Base-by-base conservation (phyloP, 2,888 invertebrate species). In the Himalopsyche anomala region DNA sequence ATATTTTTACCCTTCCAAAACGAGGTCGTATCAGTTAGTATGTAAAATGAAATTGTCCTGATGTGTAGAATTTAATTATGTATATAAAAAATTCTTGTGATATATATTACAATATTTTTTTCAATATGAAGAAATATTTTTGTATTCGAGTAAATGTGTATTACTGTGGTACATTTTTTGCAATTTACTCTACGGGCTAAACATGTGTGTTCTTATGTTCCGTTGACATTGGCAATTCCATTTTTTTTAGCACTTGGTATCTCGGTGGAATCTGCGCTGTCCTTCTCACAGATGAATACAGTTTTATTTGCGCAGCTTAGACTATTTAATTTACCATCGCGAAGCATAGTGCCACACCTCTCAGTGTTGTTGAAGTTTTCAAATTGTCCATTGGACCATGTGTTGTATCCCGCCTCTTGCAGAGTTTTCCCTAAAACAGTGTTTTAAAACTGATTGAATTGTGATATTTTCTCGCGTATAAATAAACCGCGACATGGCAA, bases 311-410 rank as follows among this genome's bases (percentile, higher is more conserved):
- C 12, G 56, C 87, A 86, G 55, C 28, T n/a, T 5, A 82, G 9
- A 54, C 84, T 86, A 28, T 86, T 80, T 15, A 87, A 55, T 5
- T 54, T 56, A 3, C 85, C 86, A 42, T 82, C 42, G 36, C 85
- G 56, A 15, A 19, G 12, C 81, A 87, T 74, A 51, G 81, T 56
- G 9, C 87, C 86, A 81, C 87, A 87, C 51, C 84, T 69, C 56
- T 85, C 85, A 12, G 8, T 83, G 19, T 80, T 51, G 40, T 85
- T 51, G 6, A 15, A 8, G 38, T 84, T 86, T 45, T 87, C 87
- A 19, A 86, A 86, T 55, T 86, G 86, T 19, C 83, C 85, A 9
- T 54, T 36, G 3, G 19, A 69, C 87, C 87, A 87, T 5, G 82
- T 28, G 19, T 86, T 55, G 40, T 86, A 87, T 28, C 87, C 87